Base-by-base conservation (phyloP, 2,888 invertebrate genomes). In the Chymomyza caudatula region DNA sequence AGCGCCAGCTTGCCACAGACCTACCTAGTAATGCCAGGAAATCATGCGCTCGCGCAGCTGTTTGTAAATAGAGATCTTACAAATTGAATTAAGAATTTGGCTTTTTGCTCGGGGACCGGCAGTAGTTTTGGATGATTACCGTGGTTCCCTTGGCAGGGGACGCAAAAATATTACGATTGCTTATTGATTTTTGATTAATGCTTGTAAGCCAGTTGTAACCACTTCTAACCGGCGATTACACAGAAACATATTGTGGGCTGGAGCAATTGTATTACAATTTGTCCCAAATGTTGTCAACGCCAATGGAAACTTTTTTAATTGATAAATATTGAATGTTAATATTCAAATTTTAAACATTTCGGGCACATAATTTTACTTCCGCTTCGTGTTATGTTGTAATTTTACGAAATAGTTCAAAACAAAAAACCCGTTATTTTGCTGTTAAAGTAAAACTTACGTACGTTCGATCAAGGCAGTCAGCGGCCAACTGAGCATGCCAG, bases 401-500 rank as follows among this genome's bases (percentile, higher is more conserved):
- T 29, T 37, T 37, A 37, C 29, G 29, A 37, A 37, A 37, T 37
- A 8, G 29, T 11, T 2, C 29, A 37, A 37, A 37, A 8, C 11
- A 37, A 11, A 43, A 70, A 70, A 70, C 70, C 60, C 70, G 70
- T 70, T 70, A 69, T 70, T 69, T 56, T 59, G 58, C 55, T 65
- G 57, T 49, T 60, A 65, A 60, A 65, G 47, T 68, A 29, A 61
- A 68, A 51, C 23, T 11, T 63, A 60, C 60, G 69, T 63, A 69
- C 78, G 73, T 75, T 65, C 80, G 67, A 60, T 68, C 67, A 69
- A 61, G 63, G 68, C 74, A 67, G 77, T 66, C 73, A 80, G 68
- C 74, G 73, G 74, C 62, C 69, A 78, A 80, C 79, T 80, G 81
- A 80, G 53, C 63, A 63, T 69, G 71, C 73, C 78, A 76, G 76